Conservation (phyloP, 2,888 invertebrate species). For the Tuta absoluta region DNA sequence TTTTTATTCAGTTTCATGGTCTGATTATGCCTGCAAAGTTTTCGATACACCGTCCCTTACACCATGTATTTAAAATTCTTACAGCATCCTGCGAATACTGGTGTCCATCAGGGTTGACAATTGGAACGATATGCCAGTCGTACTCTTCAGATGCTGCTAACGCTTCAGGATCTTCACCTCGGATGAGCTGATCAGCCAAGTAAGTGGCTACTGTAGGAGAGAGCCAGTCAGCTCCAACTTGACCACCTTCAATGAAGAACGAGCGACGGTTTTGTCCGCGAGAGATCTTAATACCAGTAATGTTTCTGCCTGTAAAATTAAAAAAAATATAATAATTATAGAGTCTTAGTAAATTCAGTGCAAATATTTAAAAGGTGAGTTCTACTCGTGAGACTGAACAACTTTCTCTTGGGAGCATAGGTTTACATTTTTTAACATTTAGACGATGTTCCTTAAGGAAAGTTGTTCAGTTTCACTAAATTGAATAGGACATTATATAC, state of each 20-base stretch:
- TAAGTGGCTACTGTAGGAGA: constrained; percentile 84
- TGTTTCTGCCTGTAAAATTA: constrained; percentile 58
- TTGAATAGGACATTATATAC: too few relatives aligned
- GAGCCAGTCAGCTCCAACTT: constrained; percentile 90
- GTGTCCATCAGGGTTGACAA: constrained; percentile 89
- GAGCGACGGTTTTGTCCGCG: constrained; percentile 51
- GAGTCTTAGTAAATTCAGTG: too few relatives aligned
- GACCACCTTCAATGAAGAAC: constrained; percentile 74
- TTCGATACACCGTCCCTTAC: too few relatives aligned
- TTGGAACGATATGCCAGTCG: constrained; percentile 89
- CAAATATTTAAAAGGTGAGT: too few relatives aligned
- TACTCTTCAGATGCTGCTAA: constrained; percentile 75
- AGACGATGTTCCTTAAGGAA: too few relatives aligned
- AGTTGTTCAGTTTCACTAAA: too few relatives aligned
- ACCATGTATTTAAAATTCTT: neutral
- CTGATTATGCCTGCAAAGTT: too few relatives aligned
- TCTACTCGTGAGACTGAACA: too few relatives aligned
- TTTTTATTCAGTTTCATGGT: too few relatives aligned
- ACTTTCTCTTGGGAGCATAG: too few relatives aligned
- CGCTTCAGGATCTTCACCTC: constrained; percentile 74
- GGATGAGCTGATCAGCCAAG: constrained; percentile 82
- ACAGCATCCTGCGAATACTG: constrained; percentile 81
- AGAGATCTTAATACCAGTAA: constrained; percentile 73
- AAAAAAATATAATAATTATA: neutral
- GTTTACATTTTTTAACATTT: too few relatives aligned